Evolutionary conservation across 35 echinoderm and acorn worm species (phyloP).

Genomic region (Hemicentrotus pulcherrimus): DNA sequence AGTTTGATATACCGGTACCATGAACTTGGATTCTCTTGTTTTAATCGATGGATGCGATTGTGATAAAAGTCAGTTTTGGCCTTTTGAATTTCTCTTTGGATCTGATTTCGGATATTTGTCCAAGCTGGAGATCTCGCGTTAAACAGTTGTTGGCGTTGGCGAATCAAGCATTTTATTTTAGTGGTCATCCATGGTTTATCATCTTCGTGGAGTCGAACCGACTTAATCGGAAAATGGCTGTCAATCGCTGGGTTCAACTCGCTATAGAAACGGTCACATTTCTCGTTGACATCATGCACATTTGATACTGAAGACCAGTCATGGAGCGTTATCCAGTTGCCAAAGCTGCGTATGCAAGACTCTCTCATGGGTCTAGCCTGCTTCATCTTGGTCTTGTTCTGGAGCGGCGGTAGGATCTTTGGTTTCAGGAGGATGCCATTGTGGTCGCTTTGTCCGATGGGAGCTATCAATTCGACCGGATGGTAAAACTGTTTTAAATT

Average conservation of each 20-base stretch:
- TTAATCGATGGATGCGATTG: background rate
- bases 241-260: background rate
- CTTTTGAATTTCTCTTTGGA: background rate
- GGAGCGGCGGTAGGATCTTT: background rate
- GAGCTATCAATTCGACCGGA: slow-evolving; percentile 45
- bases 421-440: slow-evolving; percentile 39
- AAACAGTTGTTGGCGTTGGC: slow-evolving; percentile 19
- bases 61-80: background rate
- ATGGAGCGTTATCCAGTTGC: slow-evolving; percentile 42
- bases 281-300: background rate
- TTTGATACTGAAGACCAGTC: slow-evolving; percentile 14
- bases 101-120: slow-evolving; percentile 7
- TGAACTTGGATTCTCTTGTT: background rate
- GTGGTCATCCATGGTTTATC: slow-evolving; percentile 52
- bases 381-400: background rate
- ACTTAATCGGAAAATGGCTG: slow-evolving; percentile 7
- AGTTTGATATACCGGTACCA: slow-evolving; percentile 24
- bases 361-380: slow-evolving; percentile 35
- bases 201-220: background rate
- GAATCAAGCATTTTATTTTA: slow-evolving; percentile 30
- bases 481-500: slow-evolving; percentile 42
- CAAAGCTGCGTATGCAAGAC: slow-evolving; percentile 10
- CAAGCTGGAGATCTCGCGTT: background rate
- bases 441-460: slow-evolving; percentile 58
- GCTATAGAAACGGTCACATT: slow-evolving; percentile 36